Evolutionary conservation across 2,888 invertebrate genomes (phyloP).

Genomic region (Aphodius sticticus): DNA sequence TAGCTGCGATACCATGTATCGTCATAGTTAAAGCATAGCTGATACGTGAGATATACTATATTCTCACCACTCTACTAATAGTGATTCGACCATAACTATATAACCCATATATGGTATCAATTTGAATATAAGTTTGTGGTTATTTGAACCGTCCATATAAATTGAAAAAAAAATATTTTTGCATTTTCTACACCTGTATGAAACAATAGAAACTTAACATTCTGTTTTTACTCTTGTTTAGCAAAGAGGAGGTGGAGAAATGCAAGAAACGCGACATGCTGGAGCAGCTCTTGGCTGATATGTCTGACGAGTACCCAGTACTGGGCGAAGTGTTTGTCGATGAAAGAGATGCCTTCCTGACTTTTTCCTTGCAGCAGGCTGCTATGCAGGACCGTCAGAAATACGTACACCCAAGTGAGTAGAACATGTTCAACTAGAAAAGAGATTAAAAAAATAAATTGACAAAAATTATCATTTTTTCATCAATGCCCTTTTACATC

Average conservation of each 20-base stretch:
- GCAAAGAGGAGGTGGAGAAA: slow-evolving; percentile 92
- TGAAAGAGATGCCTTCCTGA: slow-evolving; percentile 91
- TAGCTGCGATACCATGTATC: too few relatives aligned
- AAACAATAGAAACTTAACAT: background rate
- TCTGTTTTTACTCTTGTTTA: slow-evolving; percentile 54
- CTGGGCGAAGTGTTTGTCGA: slow-evolving; percentile 91
- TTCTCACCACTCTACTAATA: too few relatives aligned
- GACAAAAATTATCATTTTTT: too few relatives aligned
- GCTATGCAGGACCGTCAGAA: slow-evolving; percentile 53
- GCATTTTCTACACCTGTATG: background rate
- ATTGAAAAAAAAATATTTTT: background rate
- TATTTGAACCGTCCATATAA: too few relatives aligned
- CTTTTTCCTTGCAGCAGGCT: slow-evolving; percentile 84
- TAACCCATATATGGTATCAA: too few relatives aligned
- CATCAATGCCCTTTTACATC: too few relatives aligned
- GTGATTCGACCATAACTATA: too few relatives aligned
- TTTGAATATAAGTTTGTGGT: too few relatives aligned
- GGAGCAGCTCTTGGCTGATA: slow-evolving; percentile 89
- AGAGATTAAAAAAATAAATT: background rate
- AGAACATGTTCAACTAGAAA: background rate
- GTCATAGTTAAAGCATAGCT: too few relatives aligned
- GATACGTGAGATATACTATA: too few relatives aligned
- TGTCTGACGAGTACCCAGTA: slow-evolving; percentile 93
- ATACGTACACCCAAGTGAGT: slow-evolving; percentile 35
- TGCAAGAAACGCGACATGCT: slow-evolving; percentile 92